Conservation (phyloP, 1,140 invertebrate genomes). For the Grapholita molesta region DNA sequence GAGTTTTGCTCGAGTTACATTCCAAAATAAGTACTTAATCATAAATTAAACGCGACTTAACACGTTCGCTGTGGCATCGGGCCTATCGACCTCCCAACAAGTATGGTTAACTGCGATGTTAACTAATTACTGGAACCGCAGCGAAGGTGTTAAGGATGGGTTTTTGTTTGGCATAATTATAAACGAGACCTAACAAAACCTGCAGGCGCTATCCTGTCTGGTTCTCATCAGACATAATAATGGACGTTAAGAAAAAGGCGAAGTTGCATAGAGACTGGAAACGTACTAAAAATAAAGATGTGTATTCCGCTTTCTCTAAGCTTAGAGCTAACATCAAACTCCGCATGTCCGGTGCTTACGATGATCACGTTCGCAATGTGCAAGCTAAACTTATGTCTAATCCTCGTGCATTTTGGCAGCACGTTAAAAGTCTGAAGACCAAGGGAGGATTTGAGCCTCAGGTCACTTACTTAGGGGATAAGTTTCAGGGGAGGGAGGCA, state of each 20-base stretch:
- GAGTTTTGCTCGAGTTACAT: not conserved
- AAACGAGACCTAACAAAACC: not conserved
- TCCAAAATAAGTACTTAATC: not conserved
- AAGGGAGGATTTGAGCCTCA: not conserved
- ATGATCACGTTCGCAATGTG: not conserved
- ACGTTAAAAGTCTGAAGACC: not conserved
- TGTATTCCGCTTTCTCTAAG: not conserved
- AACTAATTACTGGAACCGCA: too few species aligned
- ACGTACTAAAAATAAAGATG: not conserved
- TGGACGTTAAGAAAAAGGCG: not conserved
- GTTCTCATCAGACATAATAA: not conserved
- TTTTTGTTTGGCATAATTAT: too few species aligned
- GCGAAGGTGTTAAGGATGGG: too few species aligned
- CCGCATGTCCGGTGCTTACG: not conserved
- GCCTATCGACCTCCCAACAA: too few species aligned
- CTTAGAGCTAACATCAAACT: not conserved
- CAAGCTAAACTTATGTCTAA: not conserved
- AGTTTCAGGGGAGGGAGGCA: not conserved
- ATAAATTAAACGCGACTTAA: too few species aligned
- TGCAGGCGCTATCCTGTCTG: not conserved
- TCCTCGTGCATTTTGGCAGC: not conserved
- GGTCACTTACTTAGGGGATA: not conserved
- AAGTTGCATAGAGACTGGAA: slow-evolving; percentile 8
- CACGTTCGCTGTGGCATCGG: too few species aligned
- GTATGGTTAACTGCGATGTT: too few species aligned